phyloP scores from a whole-genome alignment of 2,888 invertebrate species.

The Latrodectus elegans region DNA sequence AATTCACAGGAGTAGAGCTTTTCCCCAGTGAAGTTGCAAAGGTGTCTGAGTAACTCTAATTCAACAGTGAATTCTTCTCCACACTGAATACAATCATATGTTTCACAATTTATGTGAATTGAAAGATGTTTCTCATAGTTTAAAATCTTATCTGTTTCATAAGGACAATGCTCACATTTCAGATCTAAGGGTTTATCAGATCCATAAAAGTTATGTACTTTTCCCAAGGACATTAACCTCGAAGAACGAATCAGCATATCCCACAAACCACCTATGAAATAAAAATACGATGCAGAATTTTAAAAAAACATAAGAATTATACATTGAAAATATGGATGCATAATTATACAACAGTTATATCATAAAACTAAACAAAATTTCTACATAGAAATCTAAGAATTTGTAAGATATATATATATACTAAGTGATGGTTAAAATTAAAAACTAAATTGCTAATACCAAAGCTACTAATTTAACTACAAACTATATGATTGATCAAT shows the following conservation, averaged over 20 bases:
- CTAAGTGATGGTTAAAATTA: neutral
- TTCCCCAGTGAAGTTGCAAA: conserved; percentile 26
- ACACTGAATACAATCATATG: conserved; percentile 38
- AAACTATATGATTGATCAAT: no score
- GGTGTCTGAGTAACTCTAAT: conserved; percentile 25
- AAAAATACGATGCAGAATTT: neutral
- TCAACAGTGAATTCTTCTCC: conserved; percentile 51
- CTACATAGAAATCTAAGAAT: neutral
- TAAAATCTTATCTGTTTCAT: conserved; percentile 41
- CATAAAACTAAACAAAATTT: conserved; percentile 2
- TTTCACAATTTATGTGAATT: conserved; percentile 34
- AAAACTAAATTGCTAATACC: neutral
- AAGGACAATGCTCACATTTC: conserved; percentile 50
- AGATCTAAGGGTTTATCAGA: neutral
- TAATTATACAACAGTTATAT: neutral
- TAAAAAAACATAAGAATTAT: neutral
- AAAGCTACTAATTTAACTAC: no score
- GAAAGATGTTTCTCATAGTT: conserved; percentile 57
- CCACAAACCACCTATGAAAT: conserved; percentile 16
- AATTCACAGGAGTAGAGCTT: conserved; percentile 47
- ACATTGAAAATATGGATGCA: neutral
- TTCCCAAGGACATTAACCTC: neutral
- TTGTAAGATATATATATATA: neutral
- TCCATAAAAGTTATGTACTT: conserved; percentile 6
- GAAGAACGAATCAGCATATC: conserved; percentile 3